Evolutionary conservation across 2,797 vertebrate genomes (phyloP).

Genomic region (Argentina silus): DNA sequence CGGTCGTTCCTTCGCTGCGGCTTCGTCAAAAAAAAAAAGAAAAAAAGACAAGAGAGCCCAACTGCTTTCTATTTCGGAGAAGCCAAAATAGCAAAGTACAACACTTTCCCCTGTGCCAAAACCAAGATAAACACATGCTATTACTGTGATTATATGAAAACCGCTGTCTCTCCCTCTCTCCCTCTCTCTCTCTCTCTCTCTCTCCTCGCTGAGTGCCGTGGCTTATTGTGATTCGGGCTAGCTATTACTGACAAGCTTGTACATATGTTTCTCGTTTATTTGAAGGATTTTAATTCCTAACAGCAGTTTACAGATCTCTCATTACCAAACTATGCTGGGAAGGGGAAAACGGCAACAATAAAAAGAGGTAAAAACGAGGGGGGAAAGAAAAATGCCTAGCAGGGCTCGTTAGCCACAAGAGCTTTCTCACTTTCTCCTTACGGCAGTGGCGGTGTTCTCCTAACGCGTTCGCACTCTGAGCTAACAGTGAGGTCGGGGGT

Average conservation of each 20-base stretch:
- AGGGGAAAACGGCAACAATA: constrained; percentile 74
- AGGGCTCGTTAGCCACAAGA: constrained; percentile 39
- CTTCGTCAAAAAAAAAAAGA: constrained; percentile 66
- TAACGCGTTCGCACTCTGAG: background rate
- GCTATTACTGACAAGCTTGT: constrained; percentile 85
- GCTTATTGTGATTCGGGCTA: constrained; percentile 80
- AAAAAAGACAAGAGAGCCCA: constrained; percentile 46
- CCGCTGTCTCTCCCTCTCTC: constrained; percentile 57
- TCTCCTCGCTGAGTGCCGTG: constrained; percentile 72
- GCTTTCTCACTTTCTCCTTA: constrained; percentile 25
- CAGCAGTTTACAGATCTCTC: constrained; percentile 84
- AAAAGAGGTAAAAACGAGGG: constrained; percentile 41
- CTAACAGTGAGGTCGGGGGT: constrained; percentile 50
- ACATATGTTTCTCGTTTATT: constrained; percentile 87
- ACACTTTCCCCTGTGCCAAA: constrained; percentile 81
- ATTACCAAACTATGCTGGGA: constrained; percentile 86
- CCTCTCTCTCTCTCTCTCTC: constrained; percentile 47
- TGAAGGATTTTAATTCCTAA: constrained; percentile 64
- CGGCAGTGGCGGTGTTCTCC: background rate
- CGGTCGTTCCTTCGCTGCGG: constrained; percentile 75
- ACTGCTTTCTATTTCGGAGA: constrained; percentile 85
- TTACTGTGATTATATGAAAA: constrained; percentile 87
- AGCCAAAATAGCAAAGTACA: constrained; percentile 85
- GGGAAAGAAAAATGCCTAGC: constrained; percentile 28
- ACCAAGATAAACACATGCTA: constrained; percentile 90